phyloP scores from a whole-genome alignment of 2,888 invertebrate species.

The Palloptera scutellata region DNA sequence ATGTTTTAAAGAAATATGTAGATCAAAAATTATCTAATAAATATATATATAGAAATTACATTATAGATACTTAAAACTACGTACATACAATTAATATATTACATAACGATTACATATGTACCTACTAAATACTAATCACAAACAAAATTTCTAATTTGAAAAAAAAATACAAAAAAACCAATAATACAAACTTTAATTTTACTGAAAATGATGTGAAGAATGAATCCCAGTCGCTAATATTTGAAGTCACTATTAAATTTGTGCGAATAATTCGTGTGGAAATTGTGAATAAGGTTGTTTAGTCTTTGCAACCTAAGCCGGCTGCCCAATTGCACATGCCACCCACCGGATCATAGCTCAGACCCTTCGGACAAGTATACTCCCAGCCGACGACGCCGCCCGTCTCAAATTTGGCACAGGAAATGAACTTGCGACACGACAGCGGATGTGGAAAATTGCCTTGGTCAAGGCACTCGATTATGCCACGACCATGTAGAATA shows the following conservation, averaged over 20 bases:
- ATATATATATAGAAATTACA: not conserved
- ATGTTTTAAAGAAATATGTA: too few species aligned
- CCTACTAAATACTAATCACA: too few species aligned
- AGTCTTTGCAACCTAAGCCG: slow-evolving; percentile 79
- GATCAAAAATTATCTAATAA: not conserved
- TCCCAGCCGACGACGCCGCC: slow-evolving; percentile 84
- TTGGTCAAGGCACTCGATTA: slow-evolving; percentile 85
- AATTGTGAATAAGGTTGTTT: slow-evolving; percentile 25
- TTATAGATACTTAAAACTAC: not conserved
- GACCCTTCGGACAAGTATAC: slow-evolving; percentile 85
- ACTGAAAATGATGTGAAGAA: not conserved
- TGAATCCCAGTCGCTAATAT: not conserved
- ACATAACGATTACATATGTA: not conserved
- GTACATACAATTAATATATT: not conserved
- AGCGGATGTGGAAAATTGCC: slow-evolving; percentile 92
- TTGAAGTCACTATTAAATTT: not conserved
- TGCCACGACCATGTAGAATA: slow-evolving; percentile 72
- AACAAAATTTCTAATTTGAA: too few species aligned
- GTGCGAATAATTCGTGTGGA: not conserved
- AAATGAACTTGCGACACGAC: slow-evolving; percentile 90
- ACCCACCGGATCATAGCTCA: slow-evolving; percentile 89
- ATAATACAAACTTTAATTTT: not conserved
- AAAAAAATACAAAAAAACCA: not conserved
- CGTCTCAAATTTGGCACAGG: slow-evolving; percentile 84
- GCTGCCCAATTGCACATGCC: slow-evolving; percentile 92